Conservation (phyloP, 2,797 vertebrate species). For the Melanotaenia nigrans region DNA sequence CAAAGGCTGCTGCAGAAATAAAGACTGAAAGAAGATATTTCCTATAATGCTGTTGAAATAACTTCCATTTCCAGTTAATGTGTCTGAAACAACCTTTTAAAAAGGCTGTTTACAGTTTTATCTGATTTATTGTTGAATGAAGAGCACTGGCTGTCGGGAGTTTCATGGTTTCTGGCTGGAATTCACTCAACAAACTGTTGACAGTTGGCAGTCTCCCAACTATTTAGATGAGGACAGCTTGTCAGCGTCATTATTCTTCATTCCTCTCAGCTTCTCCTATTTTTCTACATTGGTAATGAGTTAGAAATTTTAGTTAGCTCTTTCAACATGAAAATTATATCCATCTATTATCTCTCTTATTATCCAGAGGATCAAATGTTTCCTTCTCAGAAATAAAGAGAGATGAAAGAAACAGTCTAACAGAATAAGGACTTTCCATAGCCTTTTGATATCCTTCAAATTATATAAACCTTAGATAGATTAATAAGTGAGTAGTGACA, state of each 20-base stretch:
- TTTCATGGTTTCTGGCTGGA: conserved; percentile 22
- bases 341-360: conserved; percentile 19
- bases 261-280: not conserved
- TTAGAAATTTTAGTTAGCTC: conserved; percentile 8
- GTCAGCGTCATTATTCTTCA: conserved; percentile 19
- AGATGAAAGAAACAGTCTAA: not conserved
- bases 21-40: not conserved
- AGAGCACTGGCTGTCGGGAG: conserved; percentile 1
- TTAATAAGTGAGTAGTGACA: conserved; percentile 41
- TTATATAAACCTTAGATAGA: conserved; percentile 12
- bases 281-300: conserved; percentile 26
- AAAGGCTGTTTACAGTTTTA: conserved; percentile 10
- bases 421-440: not conserved
- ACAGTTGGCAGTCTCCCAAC: conserved; percentile 36
- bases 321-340: conserved; percentile 15
- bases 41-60: conserved; percentile 2
- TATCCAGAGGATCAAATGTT: conserved; percentile 2
- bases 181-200: conserved; percentile 20
- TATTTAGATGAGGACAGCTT: conserved; percentile 30
- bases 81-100: not conserved
- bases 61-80: conserved; percentile 5
- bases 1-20: not conserved
- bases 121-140: conserved; percentile 13
- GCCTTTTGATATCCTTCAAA: not conserved
- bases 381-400: conserved; percentile 24